Evolutionary conservation across 2,113 vertebrate species (phyloP), one percentile per base, ranked within the genome.

Genomic region (Chelonoidis abingdonii): DNA sequence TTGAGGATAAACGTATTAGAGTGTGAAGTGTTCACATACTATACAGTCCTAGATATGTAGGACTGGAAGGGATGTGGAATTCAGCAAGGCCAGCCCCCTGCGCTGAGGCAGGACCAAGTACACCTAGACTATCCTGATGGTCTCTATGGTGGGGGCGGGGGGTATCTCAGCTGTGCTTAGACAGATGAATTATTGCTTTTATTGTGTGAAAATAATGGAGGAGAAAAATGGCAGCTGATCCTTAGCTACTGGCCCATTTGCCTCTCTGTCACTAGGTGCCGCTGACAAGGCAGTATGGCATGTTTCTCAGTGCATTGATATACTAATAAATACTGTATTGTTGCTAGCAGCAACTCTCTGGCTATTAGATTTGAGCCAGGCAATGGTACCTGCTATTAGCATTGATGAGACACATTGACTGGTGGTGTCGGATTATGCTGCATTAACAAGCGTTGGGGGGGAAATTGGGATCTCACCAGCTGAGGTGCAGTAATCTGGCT

Each of bases 361-460:
- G 69, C 91, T 76, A 94, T 90, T 84, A 89, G 78, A 47, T 80
- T n/a, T 80, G 89, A 83, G 81, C 88, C 94, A 87, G 89, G 87
- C 85, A 86, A 8, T 35, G 0, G 0, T 84, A 59, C 10, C 92
- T 90, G 93, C 87, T 95, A 89, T 87, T 86, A 79, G 65, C 82
- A 12, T 6, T 87, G 88, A 75, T 75, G 54, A 14, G 47, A 6
- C 19, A 53, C 92, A 80, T 84, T 93, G 75, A 83, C 84, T 88
- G 69, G 90, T 89, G 89, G 93, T 83, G 90, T 85, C 84, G 89
- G 59, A 85, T 96, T 94, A 59, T 38, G 69, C 12, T 10, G 11
- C 89, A 72, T 95, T 95, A 95, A 92, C 84, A 83, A 94, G 95
- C 25, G 4, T 7, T 50, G 50, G 69, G 80, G 88, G 80, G 91